These are phyloP conservation scores for Limnephilus auricula DNA, from an alignment of 2,888 invertebrate species.

Conservation along the genomic window DNA sequence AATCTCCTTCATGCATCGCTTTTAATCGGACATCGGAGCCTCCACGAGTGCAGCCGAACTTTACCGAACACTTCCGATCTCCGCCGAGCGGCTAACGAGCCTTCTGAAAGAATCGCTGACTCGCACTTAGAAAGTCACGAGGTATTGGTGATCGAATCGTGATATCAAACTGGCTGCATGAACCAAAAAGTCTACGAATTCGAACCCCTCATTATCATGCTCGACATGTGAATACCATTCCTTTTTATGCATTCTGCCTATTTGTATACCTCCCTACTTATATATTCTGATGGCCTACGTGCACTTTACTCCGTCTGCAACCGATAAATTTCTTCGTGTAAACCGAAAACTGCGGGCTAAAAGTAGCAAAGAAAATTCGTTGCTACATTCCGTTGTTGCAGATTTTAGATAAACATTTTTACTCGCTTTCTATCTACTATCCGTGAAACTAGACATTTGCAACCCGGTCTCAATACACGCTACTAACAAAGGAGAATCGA, in stretches of 20 bases:
- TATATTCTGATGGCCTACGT: slow-evolving; percentile 43
- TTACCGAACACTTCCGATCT: slow-evolving; percentile 29
- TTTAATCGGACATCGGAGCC: not conserved
- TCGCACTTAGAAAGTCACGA: slow-evolving; percentile 37
- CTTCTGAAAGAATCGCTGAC: not conserved
- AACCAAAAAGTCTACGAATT: slow-evolving; percentile 8
- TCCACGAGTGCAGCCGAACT: slow-evolving; percentile 38
- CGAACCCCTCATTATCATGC: not conserved
- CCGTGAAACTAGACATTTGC: not conserved
- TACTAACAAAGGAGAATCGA: slow-evolving; percentile 40
- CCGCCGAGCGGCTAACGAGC: slow-evolving; percentile 27
- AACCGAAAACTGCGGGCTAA: not conserved
- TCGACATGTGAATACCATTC: not conserved
- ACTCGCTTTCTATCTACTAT: not conserved
- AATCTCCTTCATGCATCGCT: not conserved
- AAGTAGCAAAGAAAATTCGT: not conserved
- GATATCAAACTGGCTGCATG: slow-evolving; percentile 7
- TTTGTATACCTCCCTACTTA: slow-evolving; percentile 13
- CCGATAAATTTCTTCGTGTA: not conserved
- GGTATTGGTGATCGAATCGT: slow-evolving; percentile 28
- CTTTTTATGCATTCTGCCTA: slow-evolving; percentile 9
- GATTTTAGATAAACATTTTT: not conserved
- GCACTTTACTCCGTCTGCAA: not conserved
- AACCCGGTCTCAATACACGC: slow-evolving; percentile 32
- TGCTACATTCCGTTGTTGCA: not conserved